Evolutionary conservation across 2,113 vertebrate species (phyloP), one percentile per base, ranked within the genome.

Genomic region (Anhinga rufa): DNA sequence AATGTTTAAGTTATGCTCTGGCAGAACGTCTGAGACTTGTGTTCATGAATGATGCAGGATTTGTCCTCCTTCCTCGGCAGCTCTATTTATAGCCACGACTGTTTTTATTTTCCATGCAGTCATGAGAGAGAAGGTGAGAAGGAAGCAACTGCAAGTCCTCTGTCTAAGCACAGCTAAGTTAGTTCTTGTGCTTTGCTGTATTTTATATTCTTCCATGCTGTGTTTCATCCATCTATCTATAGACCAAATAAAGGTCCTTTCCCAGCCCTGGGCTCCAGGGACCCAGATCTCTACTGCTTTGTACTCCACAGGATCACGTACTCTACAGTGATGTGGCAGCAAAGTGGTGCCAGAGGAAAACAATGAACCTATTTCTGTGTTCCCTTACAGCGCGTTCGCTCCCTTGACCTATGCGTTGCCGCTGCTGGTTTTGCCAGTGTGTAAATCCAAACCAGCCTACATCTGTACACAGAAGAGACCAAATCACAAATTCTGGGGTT

Each of bases 1-100:
- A 97, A 97, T 96, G 97, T 97, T 97, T 96, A 96, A 97, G 96
- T 97, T 96, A 95, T 88, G 90, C 89, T 95, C 86, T 88, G 88
- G 93, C 92, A 92, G 93, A 95, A 96, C 21, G 80, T 97, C 90
- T 97, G 82, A 94, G 91, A 78, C 86, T 92, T 14, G 0, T 58
- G 85, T 91, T 97, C 96, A 96, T 96, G 95, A 97, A 97, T 93
- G 97, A 97, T 97, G 95, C 93, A 95, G 77, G 78, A 75, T 96
- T 95, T 92, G 91, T 95, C 83, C 77, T 96, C 72, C 54, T 93
- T 93, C 71, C 40, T 86, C 7, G 7, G 87, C 6, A 7, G 32
- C 29, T 88, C 92, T 96, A 93, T 97, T 95, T 97, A 97, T 96
- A 95, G 88, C 48, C 87, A 52, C 4, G 6, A 72, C 66, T 90